Evolutionary conservation across 1,140 invertebrate species (phyloP), one percentile per base, ranked within the genome.

Genomic region (Drosophila miranda): DNA sequence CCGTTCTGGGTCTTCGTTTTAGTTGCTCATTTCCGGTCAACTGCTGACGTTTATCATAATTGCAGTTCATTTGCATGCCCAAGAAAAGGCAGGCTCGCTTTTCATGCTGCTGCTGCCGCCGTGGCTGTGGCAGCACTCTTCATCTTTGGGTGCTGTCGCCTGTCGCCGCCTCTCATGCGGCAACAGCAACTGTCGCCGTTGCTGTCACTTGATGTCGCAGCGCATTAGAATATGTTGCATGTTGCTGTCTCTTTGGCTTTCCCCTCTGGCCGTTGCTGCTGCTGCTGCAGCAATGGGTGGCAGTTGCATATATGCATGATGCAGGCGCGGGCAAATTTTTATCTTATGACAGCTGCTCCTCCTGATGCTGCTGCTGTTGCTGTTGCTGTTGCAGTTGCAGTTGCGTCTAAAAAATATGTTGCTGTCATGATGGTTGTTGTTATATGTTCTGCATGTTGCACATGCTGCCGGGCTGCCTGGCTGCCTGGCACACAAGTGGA

Each of bases 31-130:
- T 76, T 86, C 89, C 83, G 89, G 88, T 86, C 88, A 90, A 90
- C 83, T 89, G 88, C 55, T 83, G 87, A 79, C 87, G 87, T 87
- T 89, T 89, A 89, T 89, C 88, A 89, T 89, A 87, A 89, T 89
- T 87, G 82, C 75, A 83, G 80, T 77, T 89, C 82, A 89, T 89
- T 87, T 89, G 87, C 87, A 87, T 89, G 78, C 72, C 57, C 62
- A 57, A 48, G 56, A 76, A 72, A 79, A 76, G 73, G 80, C 78
- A 84, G 72, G 68, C 53, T 67, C 60, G 71, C 81, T 80, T 80
- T 80, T 63, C 58, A 79, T 71, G n/a, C 16, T 43, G 61, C 19
- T 74, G 56, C 30, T 71, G 60, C 13, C 71, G 75, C n/a, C 53
- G 58, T n/a, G 50, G 66, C 30, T 75, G 67, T 9, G 76, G 75